Conservation (phyloP, 1,140 invertebrate species). For the Bombus superbus region DNA sequence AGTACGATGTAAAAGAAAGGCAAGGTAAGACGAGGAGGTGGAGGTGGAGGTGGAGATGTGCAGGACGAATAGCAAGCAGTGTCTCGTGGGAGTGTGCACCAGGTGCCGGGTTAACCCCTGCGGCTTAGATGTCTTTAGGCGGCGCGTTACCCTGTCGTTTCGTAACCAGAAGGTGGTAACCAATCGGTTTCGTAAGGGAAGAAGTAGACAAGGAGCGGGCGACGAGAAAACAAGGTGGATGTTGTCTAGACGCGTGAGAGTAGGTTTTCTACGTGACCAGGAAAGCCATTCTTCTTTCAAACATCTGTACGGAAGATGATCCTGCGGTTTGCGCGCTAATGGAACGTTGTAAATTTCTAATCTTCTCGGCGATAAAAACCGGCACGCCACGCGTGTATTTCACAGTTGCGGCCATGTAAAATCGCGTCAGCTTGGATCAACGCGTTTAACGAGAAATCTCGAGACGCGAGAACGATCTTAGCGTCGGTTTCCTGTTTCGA, state of each 20-base stretch:
- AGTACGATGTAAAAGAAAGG: conserved; percentile 54
- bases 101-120: conserved; percentile 79
- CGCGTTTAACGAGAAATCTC: too few relatives aligned
- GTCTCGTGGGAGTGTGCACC: conserved; percentile 80
- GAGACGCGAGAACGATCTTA: too few relatives aligned
- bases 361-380: too few relatives aligned
- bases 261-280: conserved; percentile 72
- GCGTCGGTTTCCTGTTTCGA: too few relatives aligned
- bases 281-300: conserved; percentile 67
- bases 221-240: conserved; percentile 42
- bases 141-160: conserved; percentile 69
- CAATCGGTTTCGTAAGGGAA: conserved; percentile 65
- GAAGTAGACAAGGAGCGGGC: conserved; percentile 46
- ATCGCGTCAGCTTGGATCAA: too few relatives aligned
- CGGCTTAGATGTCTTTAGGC: conserved; percentile 78
- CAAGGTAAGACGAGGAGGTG: conserved; percentile 55
- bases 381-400: too few relatives aligned
- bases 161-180: conserved; percentile 72
- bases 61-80: conserved; percentile 79
- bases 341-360: neutral
- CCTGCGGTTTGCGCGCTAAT: conserved; percentile 29
- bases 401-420: too few relatives aligned
- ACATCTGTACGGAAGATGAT: conserved; percentile 65
- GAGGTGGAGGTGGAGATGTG: conserved; percentile 63
- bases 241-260: conserved; percentile 67